Conservation (phyloP, 2,888 invertebrate genomes). For the Ypsolopha scabrella region DNA sequence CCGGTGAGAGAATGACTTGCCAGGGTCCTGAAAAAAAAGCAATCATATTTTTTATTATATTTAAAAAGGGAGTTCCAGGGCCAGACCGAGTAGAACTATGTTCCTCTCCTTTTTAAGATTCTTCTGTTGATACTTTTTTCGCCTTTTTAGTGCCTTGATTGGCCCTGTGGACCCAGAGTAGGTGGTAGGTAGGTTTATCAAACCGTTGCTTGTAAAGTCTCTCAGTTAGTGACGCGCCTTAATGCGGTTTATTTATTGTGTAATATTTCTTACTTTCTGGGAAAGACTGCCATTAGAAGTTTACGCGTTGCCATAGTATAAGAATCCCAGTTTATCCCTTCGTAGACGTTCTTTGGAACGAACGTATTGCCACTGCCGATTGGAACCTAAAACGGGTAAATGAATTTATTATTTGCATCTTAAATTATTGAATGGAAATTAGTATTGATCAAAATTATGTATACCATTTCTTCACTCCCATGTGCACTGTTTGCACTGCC, state of each 20-base stretch:
- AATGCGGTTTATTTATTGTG: too few species aligned
- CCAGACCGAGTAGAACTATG: too few species aligned
- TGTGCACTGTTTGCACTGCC: not conserved
- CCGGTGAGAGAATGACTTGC: constrained; percentile 73
- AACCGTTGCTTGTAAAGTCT: too few species aligned
- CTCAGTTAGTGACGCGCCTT: too few species aligned
- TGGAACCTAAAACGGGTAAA: constrained; percentile 35
- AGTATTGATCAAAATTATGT: not conserved
- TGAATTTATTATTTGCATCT: not conserved
- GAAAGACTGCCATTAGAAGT: constrained; percentile 54
- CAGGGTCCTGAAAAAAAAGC: constrained; percentile 40
- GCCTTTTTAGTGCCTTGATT: not conserved
- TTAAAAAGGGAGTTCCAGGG: too few species aligned
- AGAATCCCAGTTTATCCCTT: constrained; percentile 55
- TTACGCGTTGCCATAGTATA: constrained; percentile 60
- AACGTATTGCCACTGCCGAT: constrained; percentile 58
- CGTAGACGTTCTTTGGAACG: constrained; percentile 43
- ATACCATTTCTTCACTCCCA: not conserved
- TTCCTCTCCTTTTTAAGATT: not conserved
- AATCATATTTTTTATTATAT: not conserved
- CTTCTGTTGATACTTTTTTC: not conserved
- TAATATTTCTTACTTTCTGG: constrained; percentile 34
- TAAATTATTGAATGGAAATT: not conserved
- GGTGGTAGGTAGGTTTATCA: too few species aligned
- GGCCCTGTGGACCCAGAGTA: too few species aligned